Evolutionary conservation across 1,140 invertebrate genomes (phyloP).

Genomic region (Gonatopus flavifemur): DNA sequence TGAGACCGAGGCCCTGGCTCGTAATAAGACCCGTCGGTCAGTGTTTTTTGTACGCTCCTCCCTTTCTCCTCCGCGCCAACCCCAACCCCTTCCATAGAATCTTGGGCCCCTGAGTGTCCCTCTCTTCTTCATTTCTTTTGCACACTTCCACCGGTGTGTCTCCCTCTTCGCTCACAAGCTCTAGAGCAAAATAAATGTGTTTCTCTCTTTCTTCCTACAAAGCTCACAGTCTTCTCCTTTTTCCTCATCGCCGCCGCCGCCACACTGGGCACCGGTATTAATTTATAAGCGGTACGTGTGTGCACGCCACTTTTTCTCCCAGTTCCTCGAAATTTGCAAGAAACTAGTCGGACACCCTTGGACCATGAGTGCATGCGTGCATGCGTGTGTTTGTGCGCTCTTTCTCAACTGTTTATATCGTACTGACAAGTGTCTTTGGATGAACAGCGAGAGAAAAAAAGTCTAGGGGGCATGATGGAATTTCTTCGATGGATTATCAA

Average conservation of each 20-base stretch:
- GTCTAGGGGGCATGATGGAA: too few relatives aligned
- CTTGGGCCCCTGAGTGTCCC: slow-evolving; percentile 27
- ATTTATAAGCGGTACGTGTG: slow-evolving; percentile 58
- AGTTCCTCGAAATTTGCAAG: slow-evolving; percentile 60
- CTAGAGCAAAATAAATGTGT: too few relatives aligned
- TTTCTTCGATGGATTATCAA: too few relatives aligned
- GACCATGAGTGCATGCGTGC: too few relatives aligned
- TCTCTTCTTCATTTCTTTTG: slow-evolving; percentile 21
- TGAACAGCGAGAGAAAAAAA: too few relatives aligned
- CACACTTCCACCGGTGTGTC: slow-evolving; percentile 10
- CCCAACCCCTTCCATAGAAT: slow-evolving; percentile 27
- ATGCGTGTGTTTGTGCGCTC: slow-evolving; percentile 15
- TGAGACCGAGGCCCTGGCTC: slow-evolving; percentile 50
- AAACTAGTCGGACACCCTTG: slow-evolving; percentile 56
- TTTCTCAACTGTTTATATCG: too few relatives aligned
- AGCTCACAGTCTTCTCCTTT: background rate
- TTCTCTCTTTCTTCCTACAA: slow-evolving; percentile 15
- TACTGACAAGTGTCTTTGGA: too few relatives aligned
- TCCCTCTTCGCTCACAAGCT: slow-evolving; percentile 8
- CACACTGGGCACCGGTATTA: slow-evolving; percentile 48
- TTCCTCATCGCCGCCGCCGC: slow-evolving; percentile 17
- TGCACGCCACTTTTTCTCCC: slow-evolving; percentile 54
- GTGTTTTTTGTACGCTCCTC: slow-evolving; percentile 49
- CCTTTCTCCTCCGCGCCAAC: slow-evolving; percentile 40
- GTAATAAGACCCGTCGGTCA: slow-evolving; percentile 58